Conservation (phyloP, 1,140 invertebrate species). For the Bicyclus anynana region DNA sequence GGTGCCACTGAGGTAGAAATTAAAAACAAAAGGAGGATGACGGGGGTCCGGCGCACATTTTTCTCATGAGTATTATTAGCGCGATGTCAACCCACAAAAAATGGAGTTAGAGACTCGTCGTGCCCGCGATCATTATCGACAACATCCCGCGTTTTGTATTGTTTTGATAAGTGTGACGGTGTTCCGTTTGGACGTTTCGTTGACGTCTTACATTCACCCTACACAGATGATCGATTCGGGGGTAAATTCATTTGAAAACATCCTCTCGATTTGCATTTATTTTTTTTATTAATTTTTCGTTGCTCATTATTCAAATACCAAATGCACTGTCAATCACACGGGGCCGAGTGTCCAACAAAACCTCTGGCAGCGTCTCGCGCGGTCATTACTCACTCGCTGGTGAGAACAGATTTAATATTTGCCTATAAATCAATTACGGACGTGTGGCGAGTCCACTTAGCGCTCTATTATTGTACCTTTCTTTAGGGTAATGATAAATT, state of each 20-base stretch:
- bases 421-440: conserved; percentile 68
- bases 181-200: conserved; percentile 49
- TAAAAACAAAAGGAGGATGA: conserved; percentile 76
- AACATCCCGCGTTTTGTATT: conserved; percentile 73
- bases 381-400: conserved; percentile 57
- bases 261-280: conserved; percentile 14
- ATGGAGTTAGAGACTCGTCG: conserved; percentile 64
- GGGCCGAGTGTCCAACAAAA: conserved; percentile 46
- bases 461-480: conserved; percentile 58
- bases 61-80: conserved; percentile 77
- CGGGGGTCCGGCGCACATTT: conserved; percentile 69
- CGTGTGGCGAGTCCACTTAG: conserved; percentile 49
- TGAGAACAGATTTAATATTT: conserved; percentile 71
- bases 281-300: conserved; percentile 16
- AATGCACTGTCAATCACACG: conserved; percentile 45
- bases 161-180: conserved; percentile 72
- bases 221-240: conserved; percentile 57
- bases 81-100: conserved; percentile 74
- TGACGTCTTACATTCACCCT: conserved; percentile 60
- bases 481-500: conserved; percentile 56
- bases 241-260: conserved; percentile 30
- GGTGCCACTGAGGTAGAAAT: conserved; percentile 77
- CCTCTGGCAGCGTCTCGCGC: conserved; percentile 39
- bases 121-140: conserved; percentile 67
- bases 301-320: conserved; percentile 23